Conservation (phyloP, 2,888 invertebrate species). For the Drepanosiphum platanoidis region DNA sequence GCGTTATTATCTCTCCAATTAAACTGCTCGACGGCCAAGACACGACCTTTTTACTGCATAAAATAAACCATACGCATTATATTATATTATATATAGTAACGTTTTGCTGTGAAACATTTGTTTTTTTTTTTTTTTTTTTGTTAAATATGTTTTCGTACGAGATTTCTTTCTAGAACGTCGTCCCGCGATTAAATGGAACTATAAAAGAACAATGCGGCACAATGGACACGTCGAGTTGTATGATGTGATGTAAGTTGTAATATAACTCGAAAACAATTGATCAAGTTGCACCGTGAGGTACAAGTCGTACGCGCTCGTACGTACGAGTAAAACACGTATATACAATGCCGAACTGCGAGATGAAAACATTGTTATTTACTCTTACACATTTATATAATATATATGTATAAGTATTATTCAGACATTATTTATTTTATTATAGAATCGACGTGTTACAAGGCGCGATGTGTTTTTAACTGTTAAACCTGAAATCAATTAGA, state of each 20-base stretch:
- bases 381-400: no score
- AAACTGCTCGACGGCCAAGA: background rate
- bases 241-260: no score
- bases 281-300: background rate
- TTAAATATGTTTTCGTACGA: background rate
- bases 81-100: no score
- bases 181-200: background rate
- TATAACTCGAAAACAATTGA: background rate
- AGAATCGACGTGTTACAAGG: background rate
- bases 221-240: no score
- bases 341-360: background rate
- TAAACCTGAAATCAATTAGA: slow-evolving; percentile 23
- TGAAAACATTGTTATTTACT: background rate
- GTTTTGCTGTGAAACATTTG: no score
- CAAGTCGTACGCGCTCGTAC: background rate
- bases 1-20: background rate
- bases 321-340: no score
- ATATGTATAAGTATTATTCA: background rate
- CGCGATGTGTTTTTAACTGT: background rate
- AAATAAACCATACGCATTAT: no score
- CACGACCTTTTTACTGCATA: no score
- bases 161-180: background rate
- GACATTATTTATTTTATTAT: background rate
- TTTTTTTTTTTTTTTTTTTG: no score
- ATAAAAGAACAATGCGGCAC: background rate